Conservation (phyloP, 1,140 invertebrate genomes). For the Pseudomyrmex pallidus region DNA sequence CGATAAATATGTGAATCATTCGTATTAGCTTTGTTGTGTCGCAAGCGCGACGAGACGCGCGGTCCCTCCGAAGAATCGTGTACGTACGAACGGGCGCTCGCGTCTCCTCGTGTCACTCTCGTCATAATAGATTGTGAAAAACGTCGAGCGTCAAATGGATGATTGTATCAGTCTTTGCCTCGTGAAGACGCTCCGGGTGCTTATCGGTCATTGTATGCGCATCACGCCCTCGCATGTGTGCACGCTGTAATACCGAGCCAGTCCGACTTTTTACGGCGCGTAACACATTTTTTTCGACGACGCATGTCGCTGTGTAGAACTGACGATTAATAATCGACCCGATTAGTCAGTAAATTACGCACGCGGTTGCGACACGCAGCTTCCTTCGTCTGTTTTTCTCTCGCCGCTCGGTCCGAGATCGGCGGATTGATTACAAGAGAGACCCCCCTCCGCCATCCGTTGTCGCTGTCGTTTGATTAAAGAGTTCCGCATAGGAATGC, state of each 20-base stretch:
- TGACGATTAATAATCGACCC: not conserved
- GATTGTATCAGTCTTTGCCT: slow-evolving; percentile 42
- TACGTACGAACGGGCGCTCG: not conserved
- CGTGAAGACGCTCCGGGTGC: not conserved
- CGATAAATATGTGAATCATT: slow-evolving; percentile 7
- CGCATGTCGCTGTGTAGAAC: not conserved
- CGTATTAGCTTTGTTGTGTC: not conserved
- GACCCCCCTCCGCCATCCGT: not conserved
- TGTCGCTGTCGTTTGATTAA: slow-evolving; percentile 15
- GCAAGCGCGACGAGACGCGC: not conserved
- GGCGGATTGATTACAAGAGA: not conserved
- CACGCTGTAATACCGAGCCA: too few species aligned
- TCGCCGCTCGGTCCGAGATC: not conserved
- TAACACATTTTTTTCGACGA: not conserved
- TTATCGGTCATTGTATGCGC: slow-evolving; percentile 49
- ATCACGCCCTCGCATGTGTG: not conserved
- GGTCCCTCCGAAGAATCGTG: not conserved
- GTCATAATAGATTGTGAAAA: slow-evolving; percentile 2
- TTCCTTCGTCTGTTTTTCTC: not conserved
- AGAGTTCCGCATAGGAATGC: not conserved
- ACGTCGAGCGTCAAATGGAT: slow-evolving; percentile 1
- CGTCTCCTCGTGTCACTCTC: not conserved
- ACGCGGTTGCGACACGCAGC: not conserved
- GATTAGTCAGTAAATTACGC: not conserved
- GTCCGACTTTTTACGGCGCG: slow-evolving; percentile 11